phyloP scores from a whole-genome alignment of 2,113 vertebrate species.

The Paratilapia polleni region DNA sequence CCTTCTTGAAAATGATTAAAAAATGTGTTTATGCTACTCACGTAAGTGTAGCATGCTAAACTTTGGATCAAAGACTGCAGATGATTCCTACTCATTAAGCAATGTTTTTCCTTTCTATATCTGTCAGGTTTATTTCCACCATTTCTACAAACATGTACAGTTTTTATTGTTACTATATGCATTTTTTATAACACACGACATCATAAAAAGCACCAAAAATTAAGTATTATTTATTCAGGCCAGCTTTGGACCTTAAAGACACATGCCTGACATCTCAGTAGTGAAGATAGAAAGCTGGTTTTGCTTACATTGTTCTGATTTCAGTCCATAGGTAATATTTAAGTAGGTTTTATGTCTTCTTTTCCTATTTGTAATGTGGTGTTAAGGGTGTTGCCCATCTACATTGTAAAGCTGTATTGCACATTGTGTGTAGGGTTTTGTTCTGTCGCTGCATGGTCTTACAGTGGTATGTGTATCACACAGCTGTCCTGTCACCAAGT shows the following conservation, averaged over 20 bases:
- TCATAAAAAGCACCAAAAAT: background rate
- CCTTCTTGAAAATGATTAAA: rapidly evolving
- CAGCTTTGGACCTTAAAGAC: background rate
- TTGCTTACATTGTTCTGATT: background rate
- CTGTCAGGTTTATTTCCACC: background rate
- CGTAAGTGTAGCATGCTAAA: too few relatives aligned
- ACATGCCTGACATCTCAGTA: too few relatives aligned
- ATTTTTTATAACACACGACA: background rate
- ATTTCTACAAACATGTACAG: background rate
- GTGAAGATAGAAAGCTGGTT: background rate
- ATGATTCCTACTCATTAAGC: background rate
- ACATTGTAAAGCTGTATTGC: background rate
- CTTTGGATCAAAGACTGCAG: background rate
- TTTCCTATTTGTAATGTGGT: background rate
- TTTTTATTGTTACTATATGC: background rate
- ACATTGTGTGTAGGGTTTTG: background rate
- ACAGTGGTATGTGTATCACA: background rate
- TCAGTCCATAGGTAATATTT: background rate
- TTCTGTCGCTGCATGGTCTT: constrained; percentile 41
- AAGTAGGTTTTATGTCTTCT: background rate
- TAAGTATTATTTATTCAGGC: background rate
- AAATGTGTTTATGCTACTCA: background rate
- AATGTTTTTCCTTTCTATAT: background rate
- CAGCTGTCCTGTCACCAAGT: constrained; percentile 2
- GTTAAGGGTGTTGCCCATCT: background rate